A percentile compares a stretch with the other conserved stretches of the same genome.
Conservation (phyloP, 2,888 invertebrate genomes). For the Linnaemya tessellans region DNA sequence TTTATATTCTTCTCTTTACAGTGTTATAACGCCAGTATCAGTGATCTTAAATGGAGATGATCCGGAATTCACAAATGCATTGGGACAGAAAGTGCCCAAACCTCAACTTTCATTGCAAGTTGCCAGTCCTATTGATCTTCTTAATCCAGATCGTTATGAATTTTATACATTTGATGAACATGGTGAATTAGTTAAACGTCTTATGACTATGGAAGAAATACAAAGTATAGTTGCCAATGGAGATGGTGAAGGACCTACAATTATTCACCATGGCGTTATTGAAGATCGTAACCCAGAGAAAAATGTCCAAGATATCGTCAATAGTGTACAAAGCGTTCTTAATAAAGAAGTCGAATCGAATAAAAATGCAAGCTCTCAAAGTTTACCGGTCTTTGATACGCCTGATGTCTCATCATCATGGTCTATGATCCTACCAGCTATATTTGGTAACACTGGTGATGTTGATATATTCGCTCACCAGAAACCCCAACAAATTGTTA, state of each 20-base stretch:
- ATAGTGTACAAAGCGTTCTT: conserved; percentile 92
- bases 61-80: conserved; percentile 88
- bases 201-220: conserved; percentile 93
- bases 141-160: conserved; percentile 93
- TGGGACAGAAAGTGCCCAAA: conserved; percentile 87
- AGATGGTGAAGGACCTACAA: conserved; percentile 86
- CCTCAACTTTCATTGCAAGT: conserved; percentile 86
- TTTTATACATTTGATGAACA: conserved; percentile 94
- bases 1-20: conserved; percentile 80
- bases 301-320: conserved; percentile 91
- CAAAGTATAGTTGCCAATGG: conserved; percentile 93
- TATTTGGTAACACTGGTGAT: conserved; percentile 89
- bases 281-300: conserved; percentile 85
- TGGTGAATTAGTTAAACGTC: conserved; percentile 91
- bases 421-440: conserved; percentile 92
- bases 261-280: conserved; percentile 80
- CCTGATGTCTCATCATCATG: conserved; percentile 90
- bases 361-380: conserved; percentile 84
- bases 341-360: conserved; percentile 88
- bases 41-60: conserved; percentile 86
- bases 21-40: conserved; percentile 87
- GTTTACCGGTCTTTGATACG: conserved; percentile 85
- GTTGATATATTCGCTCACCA: conserved; percentile 85
- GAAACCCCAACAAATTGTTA: conserved; percentile 81
- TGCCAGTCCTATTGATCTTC: conserved; percentile 91